Base-by-base conservation (phyloP, 30 jellyfish, hydroid and myxozoan species). In the Aurelia sp. region DNA sequence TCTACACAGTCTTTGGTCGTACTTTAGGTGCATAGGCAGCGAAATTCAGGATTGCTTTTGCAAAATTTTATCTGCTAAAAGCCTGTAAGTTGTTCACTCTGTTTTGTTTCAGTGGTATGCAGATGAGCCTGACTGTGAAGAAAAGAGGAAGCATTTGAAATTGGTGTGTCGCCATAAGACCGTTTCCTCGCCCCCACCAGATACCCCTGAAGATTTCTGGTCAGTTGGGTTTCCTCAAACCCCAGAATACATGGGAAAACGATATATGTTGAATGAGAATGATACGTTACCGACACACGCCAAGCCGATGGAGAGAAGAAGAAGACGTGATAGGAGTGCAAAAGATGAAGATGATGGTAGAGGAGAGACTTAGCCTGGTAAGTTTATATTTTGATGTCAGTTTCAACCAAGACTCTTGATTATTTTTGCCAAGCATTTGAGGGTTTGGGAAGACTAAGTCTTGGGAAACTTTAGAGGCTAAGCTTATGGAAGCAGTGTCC, bases 151-250 rank as follows among this genome's bases (percentile, higher is more conserved):
- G 10, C 96, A 76, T 47, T 58, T 86, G 79, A 79, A 76, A 18
- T 47, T 44, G 16, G 96, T 86, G 12, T 86, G 96, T 76, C 96
- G 96, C 51, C 96, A 86, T 64, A 86, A 86, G 71, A 90, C 96
- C n/a, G 79, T 76, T 20, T 86, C 87, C 4, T 52, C 96, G 30
- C 96, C 96, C 51, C 96, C 96, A 6, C 96, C 98, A 41, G 76
- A 90, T n/a, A 93, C 98, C 16, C 98, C 96, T 10, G 78, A 84
- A 2, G 96, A 89, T 3, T 88, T 93, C 62, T 93, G 98, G 98
- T 81, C 87, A 3, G 48, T 93, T 15, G 98, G 86, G 3, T 82
- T 93, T 61, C 98, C 97, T 5, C 71, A 71, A 11, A 93, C 97
- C 2, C 98, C 84, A 53, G 96, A 68, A 19, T 93, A 74, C 58